Base-by-base conservation (phyloP, 1,140 invertebrate genomes). In the Bombus pascuorum region DNA sequence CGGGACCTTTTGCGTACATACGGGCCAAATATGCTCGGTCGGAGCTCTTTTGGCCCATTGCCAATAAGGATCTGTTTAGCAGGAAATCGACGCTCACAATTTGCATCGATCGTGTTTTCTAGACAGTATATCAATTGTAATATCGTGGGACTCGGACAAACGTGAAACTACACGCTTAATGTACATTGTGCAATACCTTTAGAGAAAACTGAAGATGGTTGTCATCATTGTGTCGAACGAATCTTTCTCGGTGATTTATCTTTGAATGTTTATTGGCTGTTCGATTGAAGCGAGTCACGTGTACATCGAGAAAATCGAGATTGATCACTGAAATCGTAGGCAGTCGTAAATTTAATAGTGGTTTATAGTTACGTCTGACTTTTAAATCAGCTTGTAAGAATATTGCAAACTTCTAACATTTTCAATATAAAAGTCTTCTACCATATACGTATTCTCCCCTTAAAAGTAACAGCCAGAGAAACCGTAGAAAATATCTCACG, bases 61-160 rank as follows among this genome's bases (percentile, higher is more conserved):
- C 89, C 89, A 90, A 71, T 77, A 65, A 66, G 70, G 77, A 90
- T 86, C 70, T 79, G 76, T 82, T 88, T 88, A 75, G 68, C 85
- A 81, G 87, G 86, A 86, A 62, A 73, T 47, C 44, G 70, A 66
- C 12, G 22, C 18, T 42, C 6, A 32, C 2, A 5, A 71, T n/a
- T 62, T 34, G 42, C n/a, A 39, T 70, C 34, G 73, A 68, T 57
- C 44, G 10, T 28, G 0, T 62, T 66, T 66, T n/a, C 6, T 8
- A 66, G 0, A 18, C 15, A 4, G 0, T 66, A 18, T 18, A 66
- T 66, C 32, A 66, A 34, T 66, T 32, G n/a, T n/a, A n/a, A n/a
- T 62, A n/a, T n/a, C 28, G 59, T n/a, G 28, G 8, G 47, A 53
- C 18, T 22, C 18, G 47, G 18, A 53, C 18, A 62, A 62, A 62